These are phyloP conservation scores for Catocala sponsa DNA, from an alignment of 2,888 invertebrate genomes.

Conservation along the genomic window DNA sequence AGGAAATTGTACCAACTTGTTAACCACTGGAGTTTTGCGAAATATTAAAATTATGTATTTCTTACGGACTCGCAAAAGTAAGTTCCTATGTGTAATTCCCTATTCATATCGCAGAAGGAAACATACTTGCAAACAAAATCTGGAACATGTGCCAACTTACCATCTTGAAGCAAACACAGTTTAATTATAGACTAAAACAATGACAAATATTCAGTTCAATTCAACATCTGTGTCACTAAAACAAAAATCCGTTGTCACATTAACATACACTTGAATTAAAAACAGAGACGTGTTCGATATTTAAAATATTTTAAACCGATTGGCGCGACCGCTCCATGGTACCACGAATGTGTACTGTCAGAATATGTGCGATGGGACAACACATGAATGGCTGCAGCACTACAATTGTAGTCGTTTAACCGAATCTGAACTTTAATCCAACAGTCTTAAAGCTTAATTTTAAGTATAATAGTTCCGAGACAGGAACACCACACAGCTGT, in stretches of 20 bases:
- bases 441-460: slow-evolving; percentile 28
- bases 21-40: not conserved
- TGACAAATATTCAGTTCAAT: slow-evolving; percentile 21
- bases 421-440: slow-evolving; percentile 25
- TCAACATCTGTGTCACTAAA: slow-evolving; percentile 13
- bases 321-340: slow-evolving; percentile 45
- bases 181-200: slow-evolving; percentile 29
- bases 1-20: too few relatives aligned
- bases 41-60: not conserved
- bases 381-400: slow-evolving; percentile 51
- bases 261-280: slow-evolving; percentile 22
- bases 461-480: slow-evolving; percentile 2
- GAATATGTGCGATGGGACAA: slow-evolving; percentile 42
- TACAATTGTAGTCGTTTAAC: slow-evolving; percentile 28
- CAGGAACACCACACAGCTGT: slow-evolving; percentile 34
- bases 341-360: slow-evolving; percentile 45
- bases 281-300: slow-evolving; percentile 27
- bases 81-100: slow-evolving; percentile 1
- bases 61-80: not conserved
- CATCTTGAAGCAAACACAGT: slow-evolving; percentile 39
- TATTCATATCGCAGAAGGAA: slow-evolving; percentile 21
- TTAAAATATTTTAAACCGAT: slow-evolving; percentile 26
- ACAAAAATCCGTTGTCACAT: slow-evolving; percentile 23
- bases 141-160: slow-evolving; percentile 53
- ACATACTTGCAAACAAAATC: slow-evolving; percentile 37